Evolutionary conservation across 2,888 invertebrate species (phyloP), one percentile per base, ranked within the genome.

Genomic region (Furcula furcula): DNA sequence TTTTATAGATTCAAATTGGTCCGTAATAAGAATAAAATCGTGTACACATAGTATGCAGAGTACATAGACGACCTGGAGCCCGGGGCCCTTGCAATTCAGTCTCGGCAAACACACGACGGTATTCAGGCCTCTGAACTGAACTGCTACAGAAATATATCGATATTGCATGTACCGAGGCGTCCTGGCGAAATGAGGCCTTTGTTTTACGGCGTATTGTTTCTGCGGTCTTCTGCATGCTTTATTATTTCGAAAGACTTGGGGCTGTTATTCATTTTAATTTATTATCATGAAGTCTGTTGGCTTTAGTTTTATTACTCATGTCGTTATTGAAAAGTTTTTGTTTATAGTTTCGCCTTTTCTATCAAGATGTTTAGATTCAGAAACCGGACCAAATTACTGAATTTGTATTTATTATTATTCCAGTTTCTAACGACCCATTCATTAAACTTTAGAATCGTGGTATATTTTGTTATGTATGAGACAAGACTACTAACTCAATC

Each of bases 161-260:
- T 67, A 73, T 60, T 59, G 61, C 62, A 56, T 57, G 55, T 60
- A 54, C 53, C 49, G 46, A 49, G 49, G 25, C 57, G 57, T 76
- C 68, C 73, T 71, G 52, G 50, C 43, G 61, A 64, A 70, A 75
- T 67, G 71, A 65, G 55, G 58, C 67, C 65, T 76, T 76, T 76
- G 76, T 76, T 71, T 63, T 46, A 37, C 42, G 54, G 39, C 52
- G 62, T 65, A 71, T 75, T 76, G 73, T 73, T 65, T 45, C 40
- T 45, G 40, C 46, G 40, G 46, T 42, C 41, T 39, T 56, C 39
- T 40, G 40, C 42, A 43, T 55, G 53, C 45, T 61, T 55, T 52
- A 54, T 52, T 55, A 50, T 55, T 43, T 48, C 36, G 30, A 46
- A 55, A 50, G 48, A 38, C 44, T 25, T 43, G 36, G 43, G 37